Evolutionary conservation across 2,113 vertebrate species (phyloP).

Genomic region (Muscicapa adusta): DNA sequence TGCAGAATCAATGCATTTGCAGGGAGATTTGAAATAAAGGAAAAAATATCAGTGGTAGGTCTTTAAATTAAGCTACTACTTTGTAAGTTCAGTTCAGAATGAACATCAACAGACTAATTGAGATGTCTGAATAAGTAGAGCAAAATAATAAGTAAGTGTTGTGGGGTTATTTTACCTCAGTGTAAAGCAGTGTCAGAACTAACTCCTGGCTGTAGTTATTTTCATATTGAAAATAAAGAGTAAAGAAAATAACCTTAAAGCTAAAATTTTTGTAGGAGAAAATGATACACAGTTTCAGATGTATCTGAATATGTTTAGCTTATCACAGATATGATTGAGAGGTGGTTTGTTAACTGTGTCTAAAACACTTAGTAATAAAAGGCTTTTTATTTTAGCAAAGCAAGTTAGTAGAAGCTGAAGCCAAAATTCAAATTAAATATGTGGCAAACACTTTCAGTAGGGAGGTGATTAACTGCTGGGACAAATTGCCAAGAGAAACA

Average conservation of each 20-base stretch:
- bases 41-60: not conserved
- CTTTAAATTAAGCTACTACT: not conserved
- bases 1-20: not conserved
- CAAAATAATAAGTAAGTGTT: not conserved
- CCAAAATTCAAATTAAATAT: constrained; percentile 62
- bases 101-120: not conserved
- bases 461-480: constrained; percentile 57
- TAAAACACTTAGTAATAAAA: constrained; percentile 53
- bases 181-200: not conserved
- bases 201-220: not conserved
- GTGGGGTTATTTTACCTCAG: not conserved
- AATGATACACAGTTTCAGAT: not conserved
- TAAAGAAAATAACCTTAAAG: not conserved
- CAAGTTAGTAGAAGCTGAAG: constrained; percentile 39
- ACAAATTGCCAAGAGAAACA: constrained; percentile 67
- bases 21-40: not conserved
- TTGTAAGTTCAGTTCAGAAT: not conserved
- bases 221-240: not conserved
- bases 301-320: not conserved
- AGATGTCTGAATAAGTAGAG: not conserved
- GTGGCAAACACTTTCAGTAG: constrained; percentile 46
- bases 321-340: constrained; percentile 34
- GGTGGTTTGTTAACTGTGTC: constrained; percentile 37
- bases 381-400: constrained; percentile 50
- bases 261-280: not conserved